phyloP scores from a whole-genome alignment of 2,888 invertebrate genomes.

The Chalcosyrphus nemorum region DNA sequence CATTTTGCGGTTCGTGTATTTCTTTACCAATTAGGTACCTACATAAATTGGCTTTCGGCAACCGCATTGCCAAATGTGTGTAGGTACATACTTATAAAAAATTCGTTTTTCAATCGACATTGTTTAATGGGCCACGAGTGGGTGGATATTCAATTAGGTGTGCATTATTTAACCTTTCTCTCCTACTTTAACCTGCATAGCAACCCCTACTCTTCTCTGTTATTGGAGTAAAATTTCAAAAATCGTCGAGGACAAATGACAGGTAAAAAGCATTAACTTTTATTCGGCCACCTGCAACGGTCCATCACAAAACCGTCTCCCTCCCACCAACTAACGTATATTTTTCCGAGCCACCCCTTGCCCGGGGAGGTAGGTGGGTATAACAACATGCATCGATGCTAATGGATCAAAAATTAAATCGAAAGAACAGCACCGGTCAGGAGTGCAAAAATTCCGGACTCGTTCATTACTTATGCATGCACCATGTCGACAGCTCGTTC shows the following conservation, averaged over 20 bases:
- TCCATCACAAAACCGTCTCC: constrained; percentile 2
- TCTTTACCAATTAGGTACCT: not conserved
- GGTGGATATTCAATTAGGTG: constrained; percentile 11
- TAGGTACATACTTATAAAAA: not conserved
- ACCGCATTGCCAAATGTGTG: not conserved
- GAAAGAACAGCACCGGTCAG: constrained; percentile 60
- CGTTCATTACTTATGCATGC: constrained; percentile 64
- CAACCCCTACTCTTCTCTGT: not conserved
- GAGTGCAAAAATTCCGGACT: constrained; percentile 57
- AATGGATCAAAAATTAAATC: constrained; percentile 69
- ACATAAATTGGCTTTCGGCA: not conserved
- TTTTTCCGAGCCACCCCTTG: constrained; percentile 1
- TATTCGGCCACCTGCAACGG: constrained; percentile 29
- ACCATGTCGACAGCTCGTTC: constrained; percentile 44
- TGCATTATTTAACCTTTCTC: not conserved
- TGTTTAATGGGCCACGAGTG: constrained; percentile 39
- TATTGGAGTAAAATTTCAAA: not conserved
- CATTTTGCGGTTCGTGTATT: constrained; percentile 34
- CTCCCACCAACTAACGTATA: constrained; percentile 2
- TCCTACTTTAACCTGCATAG: not conserved
- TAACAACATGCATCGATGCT: constrained; percentile 47
- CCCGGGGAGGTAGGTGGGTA: too few relatives aligned
- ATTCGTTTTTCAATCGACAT: constrained; percentile 10
- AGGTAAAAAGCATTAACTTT: constrained; percentile 67
- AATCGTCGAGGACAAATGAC: constrained; percentile 47